phyloP scores from a whole-genome alignment of 2,797 vertebrate species.

The Ctenochaetus hawaiiensis region DNA sequence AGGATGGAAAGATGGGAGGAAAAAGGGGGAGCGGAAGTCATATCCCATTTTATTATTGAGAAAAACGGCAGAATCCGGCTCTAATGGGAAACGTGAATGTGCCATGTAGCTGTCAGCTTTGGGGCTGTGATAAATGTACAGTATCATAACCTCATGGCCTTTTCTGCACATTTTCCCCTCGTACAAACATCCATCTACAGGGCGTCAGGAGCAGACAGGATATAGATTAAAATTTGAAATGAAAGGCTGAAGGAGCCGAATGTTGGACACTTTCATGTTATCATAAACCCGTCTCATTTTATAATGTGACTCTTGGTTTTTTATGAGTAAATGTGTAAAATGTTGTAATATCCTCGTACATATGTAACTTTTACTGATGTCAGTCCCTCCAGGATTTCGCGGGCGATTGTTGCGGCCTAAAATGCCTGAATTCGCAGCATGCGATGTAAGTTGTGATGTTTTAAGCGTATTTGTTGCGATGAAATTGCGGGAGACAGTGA shows the following conservation, averaged over 20 bases:
- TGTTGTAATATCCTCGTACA: too few relatives aligned
- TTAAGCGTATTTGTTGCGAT: too few relatives aligned
- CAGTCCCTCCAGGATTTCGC: too few relatives aligned
- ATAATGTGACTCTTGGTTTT: too few relatives aligned
- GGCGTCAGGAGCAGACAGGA: conserved; percentile 40
- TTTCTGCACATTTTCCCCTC: conserved; percentile 62
- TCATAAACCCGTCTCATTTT: neutral
- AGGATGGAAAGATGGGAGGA: conserved; percentile 9
- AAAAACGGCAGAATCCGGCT: conserved; percentile 29
- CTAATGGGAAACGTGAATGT: conserved; percentile 48
- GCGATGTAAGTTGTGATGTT: too few relatives aligned
- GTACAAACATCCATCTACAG: conserved; percentile 61
- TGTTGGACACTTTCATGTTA: conserved; percentile 9
- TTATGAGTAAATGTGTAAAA: too few relatives aligned
- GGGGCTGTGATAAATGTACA: conserved; percentile 63
- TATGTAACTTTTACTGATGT: too few relatives aligned
- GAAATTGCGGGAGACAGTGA: too few relatives aligned
- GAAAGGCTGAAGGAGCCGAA: conserved; percentile 4
- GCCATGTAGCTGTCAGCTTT: conserved; percentile 65
- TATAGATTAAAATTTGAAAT: conserved; percentile 48
- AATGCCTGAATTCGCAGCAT: too few relatives aligned
- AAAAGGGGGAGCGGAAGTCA: conserved; percentile 13
- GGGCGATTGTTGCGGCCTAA: too few relatives aligned
- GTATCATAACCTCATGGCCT: conserved; percentile 51
- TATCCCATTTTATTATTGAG: conserved; percentile 7